Evolutionary conservation across 1,140 invertebrate genomes (phyloP).

Genomic region (Solenopsis invicta): DNA sequence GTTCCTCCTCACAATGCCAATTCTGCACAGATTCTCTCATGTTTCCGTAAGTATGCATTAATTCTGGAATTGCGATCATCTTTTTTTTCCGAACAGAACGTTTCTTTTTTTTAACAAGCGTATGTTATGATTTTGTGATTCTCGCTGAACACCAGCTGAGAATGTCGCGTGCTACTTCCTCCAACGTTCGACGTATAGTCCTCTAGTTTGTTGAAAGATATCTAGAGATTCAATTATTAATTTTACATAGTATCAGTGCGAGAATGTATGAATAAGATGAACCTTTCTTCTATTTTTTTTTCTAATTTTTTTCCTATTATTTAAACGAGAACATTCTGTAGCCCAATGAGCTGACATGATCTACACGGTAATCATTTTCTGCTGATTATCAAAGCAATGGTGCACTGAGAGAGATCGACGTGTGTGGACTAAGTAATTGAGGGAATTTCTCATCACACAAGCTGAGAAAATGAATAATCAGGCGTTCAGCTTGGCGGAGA

Average conservation of each 20-base stretch:
- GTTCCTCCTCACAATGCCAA: slow-evolving; percentile 18
- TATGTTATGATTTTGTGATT: not conserved
- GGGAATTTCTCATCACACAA: slow-evolving; percentile 48
- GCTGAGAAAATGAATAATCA: slow-evolving; percentile 87
- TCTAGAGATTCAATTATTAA: not conserved
- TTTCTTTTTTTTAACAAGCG: not conserved
- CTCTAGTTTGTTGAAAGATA: not conserved
- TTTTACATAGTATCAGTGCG: not conserved
- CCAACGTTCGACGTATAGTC: not conserved
- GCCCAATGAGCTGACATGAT: slow-evolving; percentile 21
- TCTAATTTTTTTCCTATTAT: not conserved
- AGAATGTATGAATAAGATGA: not conserved
- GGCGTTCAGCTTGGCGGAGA: slow-evolving; percentile 88
- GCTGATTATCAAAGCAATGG: slow-evolving; percentile 70
- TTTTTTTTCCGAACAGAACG: not conserved
- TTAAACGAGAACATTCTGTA: not conserved
- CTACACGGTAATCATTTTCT: slow-evolving; percentile 36
- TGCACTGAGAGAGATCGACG: slow-evolving; percentile 70
- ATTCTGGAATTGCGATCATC: not conserved
- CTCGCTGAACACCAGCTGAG: not conserved
- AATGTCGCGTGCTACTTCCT: not conserved
- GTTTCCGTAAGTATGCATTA: slow-evolving; percentile 34
- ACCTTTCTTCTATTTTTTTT: slow-evolving; percentile 7
- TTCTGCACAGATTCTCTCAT: slow-evolving; percentile 24
- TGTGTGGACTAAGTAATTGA: slow-evolving; percentile 65